phyloP scores from a whole-genome alignment of 2,888 invertebrate species.

The Drosophila infuscata region DNA sequence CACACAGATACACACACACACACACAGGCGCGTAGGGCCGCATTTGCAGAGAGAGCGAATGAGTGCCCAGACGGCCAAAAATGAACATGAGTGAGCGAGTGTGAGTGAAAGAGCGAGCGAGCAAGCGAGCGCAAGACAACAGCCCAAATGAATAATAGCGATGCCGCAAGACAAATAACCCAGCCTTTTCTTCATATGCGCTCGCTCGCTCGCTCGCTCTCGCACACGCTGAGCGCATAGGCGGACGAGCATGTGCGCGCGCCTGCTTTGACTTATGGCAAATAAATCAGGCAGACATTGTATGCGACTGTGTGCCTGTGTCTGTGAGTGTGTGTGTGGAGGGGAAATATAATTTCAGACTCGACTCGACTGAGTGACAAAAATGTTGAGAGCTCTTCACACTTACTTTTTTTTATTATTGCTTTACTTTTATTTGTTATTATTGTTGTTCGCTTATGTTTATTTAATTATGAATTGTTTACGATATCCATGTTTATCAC shows the following conservation, averaged over 20 bases:
- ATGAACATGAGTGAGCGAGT: conserved; percentile 57
- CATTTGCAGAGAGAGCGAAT: conserved; percentile 52
- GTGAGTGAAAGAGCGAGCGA: conserved; percentile 42
- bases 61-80: conserved; percentile 42
- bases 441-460: conserved; percentile 29
- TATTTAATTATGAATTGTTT: conserved; percentile 42
- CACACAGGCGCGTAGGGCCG: conserved; percentile 20
- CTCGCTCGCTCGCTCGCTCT: conserved; percentile 45
- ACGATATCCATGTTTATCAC: conserved; percentile 45
- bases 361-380: conserved; percentile 54
- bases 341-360: conserved; percentile 66
- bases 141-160: conserved; percentile 84
- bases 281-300: conserved; percentile 72
- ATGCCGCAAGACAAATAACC: conserved; percentile 85
- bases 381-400: conserved; percentile 36
- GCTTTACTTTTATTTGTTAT: conserved; percentile 3
- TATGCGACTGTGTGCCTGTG: conserved; percentile 18
- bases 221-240: conserved; percentile 32
- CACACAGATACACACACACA: conserved; percentile 28
- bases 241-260: conserved; percentile 58
- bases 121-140: conserved; percentile 49
- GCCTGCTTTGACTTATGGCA: conserved; percentile 80
- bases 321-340: conserved; percentile 41
- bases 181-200: conserved; percentile 82
- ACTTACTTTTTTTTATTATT: conserved; percentile 36